Percentiles rank a stretch among this genome's conserved stretches.
Conservation (phyloP, 1,140 invertebrate species). For the Drosophila virilis region DNA sequence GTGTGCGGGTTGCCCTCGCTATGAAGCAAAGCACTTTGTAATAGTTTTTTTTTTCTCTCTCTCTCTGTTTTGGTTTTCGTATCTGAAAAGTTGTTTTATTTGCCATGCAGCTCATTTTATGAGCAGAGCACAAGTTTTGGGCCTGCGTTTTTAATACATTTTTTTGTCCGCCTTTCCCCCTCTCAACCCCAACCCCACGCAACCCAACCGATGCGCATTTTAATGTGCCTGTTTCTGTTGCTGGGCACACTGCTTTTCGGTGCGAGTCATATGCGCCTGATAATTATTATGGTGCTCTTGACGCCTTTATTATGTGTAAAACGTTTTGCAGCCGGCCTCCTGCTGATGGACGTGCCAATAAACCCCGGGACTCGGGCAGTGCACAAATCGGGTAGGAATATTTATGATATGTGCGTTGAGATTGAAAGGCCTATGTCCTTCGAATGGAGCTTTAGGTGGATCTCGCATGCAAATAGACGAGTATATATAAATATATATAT, state of each 20-base stretch:
- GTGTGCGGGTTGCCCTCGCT: slow-evolving; percentile 2
- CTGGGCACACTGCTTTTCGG: slow-evolving; percentile 33
- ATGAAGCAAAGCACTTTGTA: slow-evolving; percentile 51
- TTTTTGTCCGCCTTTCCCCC: background rate
- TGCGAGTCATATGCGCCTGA: slow-evolving; percentile 45
- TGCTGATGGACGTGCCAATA: slow-evolving; percentile 65
- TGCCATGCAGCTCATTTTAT: slow-evolving; percentile 70
- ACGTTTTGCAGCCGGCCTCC: slow-evolving; percentile 66
- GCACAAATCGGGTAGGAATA: slow-evolving; percentile 1
- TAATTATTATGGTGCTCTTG: slow-evolving; percentile 80
- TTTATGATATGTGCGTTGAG: too few relatives aligned
- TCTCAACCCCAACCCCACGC: background rate
- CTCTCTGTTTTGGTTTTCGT: slow-evolving; percentile 15
- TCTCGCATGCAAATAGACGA: too few relatives aligned
- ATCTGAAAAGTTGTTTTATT: slow-evolving; percentile 68
- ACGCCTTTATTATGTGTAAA: slow-evolving; percentile 81
- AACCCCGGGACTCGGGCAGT: background rate
- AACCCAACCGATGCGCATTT: background rate
- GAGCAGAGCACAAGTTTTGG: slow-evolving; percentile 44
- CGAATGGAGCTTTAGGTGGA: too few relatives aligned
- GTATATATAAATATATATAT: background rate
- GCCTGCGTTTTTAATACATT: slow-evolving; percentile 12
- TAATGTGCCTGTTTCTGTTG: slow-evolving; percentile 19
- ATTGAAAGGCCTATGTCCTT: too few relatives aligned
- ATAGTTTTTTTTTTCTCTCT: slow-evolving; percentile 27